phyloP scores from a whole-genome alignment of 2,888 invertebrate species.

The Autographa pulchrina region DNA sequence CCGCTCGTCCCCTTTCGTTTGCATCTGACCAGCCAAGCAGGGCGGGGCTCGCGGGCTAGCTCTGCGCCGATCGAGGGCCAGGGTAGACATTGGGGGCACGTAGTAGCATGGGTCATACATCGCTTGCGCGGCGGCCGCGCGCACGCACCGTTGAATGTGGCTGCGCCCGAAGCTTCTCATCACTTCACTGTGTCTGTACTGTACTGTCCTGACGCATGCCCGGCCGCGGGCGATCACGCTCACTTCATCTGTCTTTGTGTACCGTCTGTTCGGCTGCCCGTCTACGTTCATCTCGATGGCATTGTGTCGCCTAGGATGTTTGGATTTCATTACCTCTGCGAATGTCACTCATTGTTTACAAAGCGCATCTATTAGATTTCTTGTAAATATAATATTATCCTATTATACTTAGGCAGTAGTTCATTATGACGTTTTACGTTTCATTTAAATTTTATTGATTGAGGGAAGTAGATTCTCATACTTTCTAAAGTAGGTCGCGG shows the following conservation, averaged over 20 bases:
- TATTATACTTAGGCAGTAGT: conserved; percentile 80
- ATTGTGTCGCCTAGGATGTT: conserved; percentile 84
- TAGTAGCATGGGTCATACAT: conserved; percentile 89
- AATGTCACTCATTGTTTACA: conserved; percentile 86
- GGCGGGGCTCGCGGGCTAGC: conserved; percentile 41
- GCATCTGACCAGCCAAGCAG: conserved; percentile 44
- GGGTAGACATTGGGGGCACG: conserved; percentile 70
- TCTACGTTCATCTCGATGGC: conserved; percentile 86
- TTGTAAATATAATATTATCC: conserved; percentile 79
- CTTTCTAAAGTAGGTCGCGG: conserved; percentile 71
- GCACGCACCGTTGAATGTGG: conserved; percentile 89
- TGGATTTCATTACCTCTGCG: conserved; percentile 85
- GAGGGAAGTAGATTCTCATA: conserved; percentile 68
- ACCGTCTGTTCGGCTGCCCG: conserved; percentile 86
- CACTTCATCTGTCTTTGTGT: conserved; percentile 89
- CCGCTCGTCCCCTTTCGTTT: conserved; percentile 41
- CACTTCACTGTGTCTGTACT: conserved; percentile 89
- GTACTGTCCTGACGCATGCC: conserved; percentile 89
- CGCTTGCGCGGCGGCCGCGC: conserved; percentile 88
- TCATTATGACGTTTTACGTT: conserved; percentile 70
- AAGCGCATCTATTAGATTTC: conserved; percentile 88
- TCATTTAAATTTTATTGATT: conserved; percentile 68
- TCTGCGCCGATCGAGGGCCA: conserved; percentile 60
- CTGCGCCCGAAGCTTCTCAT: conserved; percentile 89
- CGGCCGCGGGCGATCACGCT: conserved; percentile 88